Base-by-base conservation (phyloP, 2,888 invertebrate genomes). In the Aphodius sticticus region DNA sequence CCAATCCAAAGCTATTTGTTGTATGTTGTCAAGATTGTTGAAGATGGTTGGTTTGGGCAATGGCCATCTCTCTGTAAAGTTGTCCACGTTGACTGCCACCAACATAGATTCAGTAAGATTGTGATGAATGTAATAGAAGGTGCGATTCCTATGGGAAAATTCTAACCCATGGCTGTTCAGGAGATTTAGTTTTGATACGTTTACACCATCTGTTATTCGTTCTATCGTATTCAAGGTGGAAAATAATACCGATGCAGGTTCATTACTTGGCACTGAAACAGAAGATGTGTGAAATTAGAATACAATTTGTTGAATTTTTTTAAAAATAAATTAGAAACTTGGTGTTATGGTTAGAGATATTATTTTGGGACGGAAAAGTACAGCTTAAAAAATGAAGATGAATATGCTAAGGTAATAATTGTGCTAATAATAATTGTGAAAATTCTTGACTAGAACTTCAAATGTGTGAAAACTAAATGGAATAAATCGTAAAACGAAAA, bases 1-100 rank as follows among this genome's bases (percentile, higher is more conserved):
- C 97, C 97, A 97, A 90, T 97, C 97, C 83, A 94, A 88, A 6
- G 94, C 93, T 85, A 97, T 91, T 87, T 95, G 94, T 83, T 93
- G 93, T 82, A 96, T 94, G 83, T 93, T 91, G 86, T 92, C 91
- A 79, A 94, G 89, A 84, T 92, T 92, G 6, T 93, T 91, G 86
- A 94, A 93, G 82, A 93, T 91, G 12, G 91, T 89, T 69, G 93
- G 93, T 81, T 91, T 86, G 76, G 92, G 92, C 85, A 94, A 88
- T 78, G 89, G 88, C 92, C 93, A 93, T 82, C 90, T 90, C 78
- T 90, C 88, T 76, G 91, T 88, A 85, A 95, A 90, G 88, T 95
- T 91, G 85, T 93, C 93, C 76, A 93, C 92, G 84, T 91, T 90
- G 82, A 92, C 93, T 88, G 95, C 96, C 85, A 92, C 92, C 83